A percentile compares a stretch with the other conserved stretches of the same genome.
phyloP scores from a whole-genome alignment of 2,888 invertebrate species.

The Eupithecia exiguata region DNA sequence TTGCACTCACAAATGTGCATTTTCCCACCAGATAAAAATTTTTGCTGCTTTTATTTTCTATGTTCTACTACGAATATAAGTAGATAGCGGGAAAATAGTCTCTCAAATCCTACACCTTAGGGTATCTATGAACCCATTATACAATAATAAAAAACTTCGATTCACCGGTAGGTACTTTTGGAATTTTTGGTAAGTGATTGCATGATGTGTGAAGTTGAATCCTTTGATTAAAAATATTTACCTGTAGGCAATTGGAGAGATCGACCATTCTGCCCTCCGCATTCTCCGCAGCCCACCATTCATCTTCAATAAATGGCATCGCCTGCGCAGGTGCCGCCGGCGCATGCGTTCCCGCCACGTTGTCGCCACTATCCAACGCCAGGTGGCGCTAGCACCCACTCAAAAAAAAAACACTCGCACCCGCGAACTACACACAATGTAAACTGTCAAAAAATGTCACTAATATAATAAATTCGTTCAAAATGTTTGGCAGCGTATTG shows the following conservation, averaged over 20 bases:
- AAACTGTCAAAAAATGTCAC: conserved; percentile 62
- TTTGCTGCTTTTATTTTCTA: no score
- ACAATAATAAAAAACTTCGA: no score
- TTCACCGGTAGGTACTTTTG: no score
- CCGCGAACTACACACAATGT: conserved; percentile 64
- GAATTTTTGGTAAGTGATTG: not conserved
- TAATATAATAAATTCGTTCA: conserved; percentile 80
- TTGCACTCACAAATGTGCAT: no score
- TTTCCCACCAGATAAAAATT: no score
- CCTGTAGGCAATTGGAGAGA: conserved; percentile 94
- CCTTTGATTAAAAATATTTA: conserved; percentile 55
- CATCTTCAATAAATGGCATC: conserved; percentile 98
- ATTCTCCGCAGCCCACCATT: conserved; percentile 97
- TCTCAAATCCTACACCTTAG: no score
- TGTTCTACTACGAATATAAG: no score
- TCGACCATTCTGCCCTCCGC: conserved; percentile 95
- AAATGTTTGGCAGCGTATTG: conserved; percentile 79
- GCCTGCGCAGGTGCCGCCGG: conserved; percentile 87
- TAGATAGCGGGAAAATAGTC: no score
- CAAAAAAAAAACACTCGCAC: conserved; percentile 61
- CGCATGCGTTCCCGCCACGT: conserved; percentile 86
- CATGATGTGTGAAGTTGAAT: no score
- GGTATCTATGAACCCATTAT: no score
- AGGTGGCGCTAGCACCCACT: conserved; percentile 65
- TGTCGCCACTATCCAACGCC: conserved; percentile 74